Base-by-base conservation (phyloP, 1,140 invertebrate genomes). In the Zaprionus africanus region DNA sequence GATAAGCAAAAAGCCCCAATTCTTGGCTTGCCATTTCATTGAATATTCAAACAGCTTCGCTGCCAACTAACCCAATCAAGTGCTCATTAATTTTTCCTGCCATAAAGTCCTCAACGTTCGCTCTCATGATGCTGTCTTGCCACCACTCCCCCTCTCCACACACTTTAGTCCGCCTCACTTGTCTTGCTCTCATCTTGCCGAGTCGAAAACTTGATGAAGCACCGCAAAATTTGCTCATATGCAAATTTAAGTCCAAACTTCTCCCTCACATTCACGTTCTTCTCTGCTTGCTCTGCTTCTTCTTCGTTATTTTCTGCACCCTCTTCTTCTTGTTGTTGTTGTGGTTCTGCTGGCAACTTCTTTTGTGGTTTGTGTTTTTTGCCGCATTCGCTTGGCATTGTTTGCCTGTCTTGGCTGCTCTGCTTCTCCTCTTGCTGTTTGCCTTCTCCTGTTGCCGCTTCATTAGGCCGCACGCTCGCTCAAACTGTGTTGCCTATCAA, bases 401-500 rank as follows among this genome's bases (percentile, higher is more conserved):
- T 84, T 85, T 80, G 78, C 57, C 66, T 64, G 65, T 75, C 75
- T 74, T 53, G 41, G 41, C 31, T 41, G 41, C 2, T 59, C 7
- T 26, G 26, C 31, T 43, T 57, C 41, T n/a, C 38, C 38, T 60
- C 9, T 0, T 11, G 17, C 17, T 57, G 12, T 46, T 57, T 79
- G 54, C 49, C 63, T 43, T 38, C 53, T 78, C 46, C 22, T 64
- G 72, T 84, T 85, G 82, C 82, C 79, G 82, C 82, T 85, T 85
- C 79, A 85, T 85, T 85, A 85, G 82, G 73, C 41, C 56, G 43
- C 79, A 34, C 11, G 79, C 58, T 19, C 43, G 28, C 67, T 51
- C 78, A 78, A 81, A 81, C 73, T 78, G 71, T 81, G 80, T 56
- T 82, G 82, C 66, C 82, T 84, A 86, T 86, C 79, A 86, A 84